These are phyloP conservation scores for Hyaena hyaena DNA, from an alignment of 2,113 vertebrate genomes.

Conservation along the genomic window DNA sequence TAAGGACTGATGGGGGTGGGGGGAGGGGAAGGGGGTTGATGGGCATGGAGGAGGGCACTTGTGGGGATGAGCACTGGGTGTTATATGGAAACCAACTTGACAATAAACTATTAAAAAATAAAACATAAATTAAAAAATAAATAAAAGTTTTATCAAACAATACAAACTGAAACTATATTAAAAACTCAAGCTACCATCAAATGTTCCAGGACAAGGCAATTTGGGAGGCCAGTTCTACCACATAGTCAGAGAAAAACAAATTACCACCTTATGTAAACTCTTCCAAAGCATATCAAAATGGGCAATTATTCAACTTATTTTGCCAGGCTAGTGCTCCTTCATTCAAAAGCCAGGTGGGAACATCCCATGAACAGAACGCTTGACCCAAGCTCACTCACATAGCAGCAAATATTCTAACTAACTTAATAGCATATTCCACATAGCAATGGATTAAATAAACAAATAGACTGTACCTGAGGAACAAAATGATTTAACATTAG, in stretches of 20 bases:
- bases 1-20: too few relatives aligned
- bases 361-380: slow-evolving; percentile 44
- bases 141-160: slow-evolving; percentile 16
- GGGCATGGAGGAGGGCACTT: too few relatives aligned
- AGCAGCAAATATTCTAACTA: slow-evolving; percentile 60
- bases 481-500: slow-evolving; percentile 55
- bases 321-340: not conserved
- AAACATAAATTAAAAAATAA: too few relatives aligned
- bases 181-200: slow-evolving; percentile 17
- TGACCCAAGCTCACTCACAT: slow-evolving; percentile 15
- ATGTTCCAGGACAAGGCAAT: not conserved
- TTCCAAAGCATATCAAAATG: slow-evolving; percentile 6
- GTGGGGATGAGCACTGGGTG: too few relatives aligned
- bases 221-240: not conserved
- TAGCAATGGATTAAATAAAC: slow-evolving; percentile 58
- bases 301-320: slow-evolving; percentile 8
- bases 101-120: too few relatives aligned
- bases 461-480: slow-evolving; percentile 4
- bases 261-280: not conserved
- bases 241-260: slow-evolving; percentile 8
- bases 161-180: not conserved
- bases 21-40: too few relatives aligned
- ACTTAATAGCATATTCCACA: slow-evolving; percentile 52
- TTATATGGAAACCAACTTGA: too few relatives aligned
- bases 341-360: slow-evolving; percentile 45